Evolutionary conservation across 1,140 invertebrate species (phyloP).

Genomic region (Mercenaria mercenaria): DNA sequence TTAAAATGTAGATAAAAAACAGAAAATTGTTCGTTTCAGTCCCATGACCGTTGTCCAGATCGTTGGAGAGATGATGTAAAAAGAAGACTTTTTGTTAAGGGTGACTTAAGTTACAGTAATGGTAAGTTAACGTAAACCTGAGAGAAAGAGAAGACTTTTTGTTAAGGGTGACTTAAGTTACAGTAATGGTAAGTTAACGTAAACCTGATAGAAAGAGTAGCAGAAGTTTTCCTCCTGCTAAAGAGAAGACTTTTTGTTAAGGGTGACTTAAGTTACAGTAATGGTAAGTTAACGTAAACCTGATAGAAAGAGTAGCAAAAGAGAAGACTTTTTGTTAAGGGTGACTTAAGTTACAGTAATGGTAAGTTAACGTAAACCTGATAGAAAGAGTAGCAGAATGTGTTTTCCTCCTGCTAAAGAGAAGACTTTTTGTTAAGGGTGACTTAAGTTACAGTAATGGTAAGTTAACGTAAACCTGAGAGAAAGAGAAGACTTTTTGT

Average conservation of each 20-base stretch:
- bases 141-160: not conserved
- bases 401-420: too few relatives aligned
- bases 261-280: not conserved
- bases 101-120: not conserved
- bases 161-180: too few relatives aligned
- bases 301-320: too few relatives aligned
- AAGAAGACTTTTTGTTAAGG: slow-evolving; percentile 36
- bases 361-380: too few relatives aligned
- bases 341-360: too few relatives aligned
- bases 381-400: too few relatives aligned
- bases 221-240: too few relatives aligned
- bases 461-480: not conserved
- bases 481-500: not conserved
- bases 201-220: too few relatives aligned
- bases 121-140: not conserved
- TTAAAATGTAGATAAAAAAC: too few relatives aligned
- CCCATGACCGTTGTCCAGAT: not conserved
- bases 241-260: slow-evolving; percentile 42
- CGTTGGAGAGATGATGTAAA: slow-evolving; percentile 27
- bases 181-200: too few relatives aligned
- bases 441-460: not conserved
- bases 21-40: not conserved
- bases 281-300: not conserved
- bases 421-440: slow-evolving; percentile 39
- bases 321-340: too few relatives aligned